Evolutionary conservation across 2,888 invertebrate species (phyloP).

Genomic region (Microctonus brassicae): DNA sequence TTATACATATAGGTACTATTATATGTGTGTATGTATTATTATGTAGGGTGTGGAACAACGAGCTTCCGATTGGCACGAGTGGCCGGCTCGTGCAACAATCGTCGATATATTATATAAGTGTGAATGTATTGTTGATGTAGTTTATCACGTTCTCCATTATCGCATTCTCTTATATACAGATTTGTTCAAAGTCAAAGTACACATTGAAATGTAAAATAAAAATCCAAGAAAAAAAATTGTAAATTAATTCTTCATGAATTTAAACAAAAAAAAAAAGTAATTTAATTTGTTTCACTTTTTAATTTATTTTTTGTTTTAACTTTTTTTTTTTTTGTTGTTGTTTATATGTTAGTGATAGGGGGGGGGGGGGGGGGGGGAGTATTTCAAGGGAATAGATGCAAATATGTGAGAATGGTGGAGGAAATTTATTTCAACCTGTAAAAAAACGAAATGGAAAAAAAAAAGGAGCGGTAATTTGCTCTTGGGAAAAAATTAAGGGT

Average conservation of each 20-base stretch:
- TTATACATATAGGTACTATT: background rate
- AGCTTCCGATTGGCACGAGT: constrained; percentile 23
- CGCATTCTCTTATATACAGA: background rate
- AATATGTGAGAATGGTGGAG: background rate
- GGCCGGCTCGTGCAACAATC: constrained; percentile 20
- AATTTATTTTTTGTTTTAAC: no score
- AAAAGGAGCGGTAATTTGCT: background rate
- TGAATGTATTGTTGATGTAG: background rate
- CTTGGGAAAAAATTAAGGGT: background rate
- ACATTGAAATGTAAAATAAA: no score
- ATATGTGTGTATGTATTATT: background rate
- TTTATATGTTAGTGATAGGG: no score
- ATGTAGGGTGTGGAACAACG: constrained; percentile 13
- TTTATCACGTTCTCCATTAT: background rate
- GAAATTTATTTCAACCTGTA: background rate
- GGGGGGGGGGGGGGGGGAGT: background rate
- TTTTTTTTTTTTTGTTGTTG: no score
- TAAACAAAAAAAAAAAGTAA: no score
- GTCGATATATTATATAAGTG: background rate
- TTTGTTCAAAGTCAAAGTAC: background rate
- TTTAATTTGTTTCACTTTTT: no score
- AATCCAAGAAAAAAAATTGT: background rate
- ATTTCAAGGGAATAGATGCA: background rate
- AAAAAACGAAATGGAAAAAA: background rate
- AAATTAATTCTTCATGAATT: background rate